Conservation (phyloP, 2,888 invertebrate genomes). For the Epirrita christyi region DNA sequence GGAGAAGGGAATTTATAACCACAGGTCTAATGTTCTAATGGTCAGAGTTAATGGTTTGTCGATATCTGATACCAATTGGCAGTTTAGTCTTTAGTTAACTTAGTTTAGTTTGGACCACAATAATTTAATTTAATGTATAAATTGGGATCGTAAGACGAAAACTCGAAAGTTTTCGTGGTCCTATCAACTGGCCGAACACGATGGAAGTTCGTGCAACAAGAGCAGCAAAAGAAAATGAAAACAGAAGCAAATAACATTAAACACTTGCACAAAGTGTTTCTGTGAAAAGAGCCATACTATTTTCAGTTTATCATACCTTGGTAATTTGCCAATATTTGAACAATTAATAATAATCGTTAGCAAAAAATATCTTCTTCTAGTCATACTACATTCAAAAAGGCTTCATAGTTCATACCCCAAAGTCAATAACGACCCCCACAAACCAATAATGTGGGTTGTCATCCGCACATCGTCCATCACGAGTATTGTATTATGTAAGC, state of each 20-base stretch:
- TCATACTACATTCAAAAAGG: slow-evolving; percentile 21
- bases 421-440: slow-evolving; percentile 54
- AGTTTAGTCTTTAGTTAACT: slow-evolving; percentile 5
- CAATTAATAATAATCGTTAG: too few species aligned
- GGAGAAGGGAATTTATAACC: slow-evolving; percentile 68
- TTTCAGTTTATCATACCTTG: background rate
- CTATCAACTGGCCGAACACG: too few species aligned
- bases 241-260: too few species aligned
- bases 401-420: slow-evolving; percentile 34
- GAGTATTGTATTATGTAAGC: slow-evolving; percentile 58
- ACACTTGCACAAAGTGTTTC: too few species aligned
- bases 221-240: too few species aligned
- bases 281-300: background rate
- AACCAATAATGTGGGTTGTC: slow-evolving; percentile 60
- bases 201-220: too few species aligned
- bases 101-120: background rate
- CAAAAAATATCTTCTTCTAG: background rate
- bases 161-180: too few species aligned
- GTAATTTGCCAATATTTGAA: too few species aligned
- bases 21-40: slow-evolving; percentile 59
- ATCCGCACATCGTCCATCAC: slow-evolving; percentile 61
- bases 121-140: too few species aligned
- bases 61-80: slow-evolving; percentile 22
- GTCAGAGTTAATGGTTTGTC: slow-evolving; percentile 21
- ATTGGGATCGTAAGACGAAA: too few species aligned